Evolutionary conservation across 2,113 vertebrate genomes (phyloP).

Genomic region (Toxotes jaculatrix): DNA sequence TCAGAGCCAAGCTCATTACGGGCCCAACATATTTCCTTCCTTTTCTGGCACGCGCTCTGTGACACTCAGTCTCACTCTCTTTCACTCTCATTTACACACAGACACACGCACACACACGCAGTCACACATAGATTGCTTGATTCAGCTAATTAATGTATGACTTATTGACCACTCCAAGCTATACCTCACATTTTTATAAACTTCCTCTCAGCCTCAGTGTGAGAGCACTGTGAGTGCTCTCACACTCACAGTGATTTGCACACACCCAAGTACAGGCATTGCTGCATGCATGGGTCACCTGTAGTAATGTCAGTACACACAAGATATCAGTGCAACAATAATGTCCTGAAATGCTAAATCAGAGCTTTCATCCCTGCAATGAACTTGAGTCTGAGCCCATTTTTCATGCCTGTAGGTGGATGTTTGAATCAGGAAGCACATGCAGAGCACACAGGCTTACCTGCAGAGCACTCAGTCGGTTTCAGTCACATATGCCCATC

Average conservation of each 20-base stretch:
- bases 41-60: conserved; percentile 47
- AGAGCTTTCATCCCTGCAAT: background rate
- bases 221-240: no score
- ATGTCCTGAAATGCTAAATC: background rate
- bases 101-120: background rate
- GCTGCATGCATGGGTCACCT: background rate
- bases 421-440: conserved; percentile 21
- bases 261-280: background rate
- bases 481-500: conserved; percentile 41
- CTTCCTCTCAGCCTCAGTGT: background rate
- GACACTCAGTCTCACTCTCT: conserved; percentile 52
- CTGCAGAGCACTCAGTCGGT: conserved; percentile 30
- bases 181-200: conserved; percentile 22
- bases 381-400: conserved; percentile 21
- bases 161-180: conserved; percentile 49
- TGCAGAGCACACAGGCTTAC: background rate
- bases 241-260: background rate
- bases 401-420: conserved; percentile 16
- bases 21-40: conserved; percentile 63
- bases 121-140: conserved; percentile 31
- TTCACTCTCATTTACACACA: conserved; percentile 33
- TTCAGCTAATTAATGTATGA: conserved; percentile 64
- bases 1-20: conserved; percentile 76
- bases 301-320: background rate
- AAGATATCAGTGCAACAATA: background rate